A percentile compares a stretch with the other conserved stretches of the same genome.
phyloP scores from a whole-genome alignment of 2,113 vertebrate species.

The Murina feae region DNA sequence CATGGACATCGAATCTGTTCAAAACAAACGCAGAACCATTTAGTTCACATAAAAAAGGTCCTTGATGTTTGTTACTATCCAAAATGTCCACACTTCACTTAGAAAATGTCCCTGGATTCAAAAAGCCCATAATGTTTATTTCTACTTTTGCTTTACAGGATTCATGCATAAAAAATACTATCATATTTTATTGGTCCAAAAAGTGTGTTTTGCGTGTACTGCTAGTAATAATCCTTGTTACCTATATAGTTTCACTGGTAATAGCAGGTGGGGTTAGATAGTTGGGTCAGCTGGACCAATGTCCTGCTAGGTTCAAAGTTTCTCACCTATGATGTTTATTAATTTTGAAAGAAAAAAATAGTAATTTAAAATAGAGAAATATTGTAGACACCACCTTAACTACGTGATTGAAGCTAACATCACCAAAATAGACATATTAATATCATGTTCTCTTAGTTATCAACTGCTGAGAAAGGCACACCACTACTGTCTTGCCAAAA shows the following conservation, averaged over 20 bases:
- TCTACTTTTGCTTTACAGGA: background rate
- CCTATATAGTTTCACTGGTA: background rate
- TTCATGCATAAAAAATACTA: background rate
- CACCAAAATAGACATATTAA: background rate
- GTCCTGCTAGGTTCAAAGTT: background rate
- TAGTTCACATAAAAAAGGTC: background rate
- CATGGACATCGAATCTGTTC: background rate
- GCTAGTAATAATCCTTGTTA: background rate
- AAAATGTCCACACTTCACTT: background rate
- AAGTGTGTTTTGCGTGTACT: background rate
- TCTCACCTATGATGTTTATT: background rate
- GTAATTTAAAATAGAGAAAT: background rate
- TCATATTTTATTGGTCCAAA: background rate
- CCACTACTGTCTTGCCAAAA: background rate
- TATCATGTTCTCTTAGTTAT: background rate
- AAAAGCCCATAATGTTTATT: background rate
- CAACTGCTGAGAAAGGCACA: background rate
- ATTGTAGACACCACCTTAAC: background rate
- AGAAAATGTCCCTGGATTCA: background rate
- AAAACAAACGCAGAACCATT: background rate
- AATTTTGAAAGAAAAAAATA: background rate
- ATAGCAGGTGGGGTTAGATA: background rate
- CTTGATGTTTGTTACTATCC: background rate
- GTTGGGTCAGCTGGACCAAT: background rate
- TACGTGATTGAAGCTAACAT: background rate